Conservation (phyloP, 2,113 vertebrate genomes). For the Toxotes jaculatrix region DNA sequence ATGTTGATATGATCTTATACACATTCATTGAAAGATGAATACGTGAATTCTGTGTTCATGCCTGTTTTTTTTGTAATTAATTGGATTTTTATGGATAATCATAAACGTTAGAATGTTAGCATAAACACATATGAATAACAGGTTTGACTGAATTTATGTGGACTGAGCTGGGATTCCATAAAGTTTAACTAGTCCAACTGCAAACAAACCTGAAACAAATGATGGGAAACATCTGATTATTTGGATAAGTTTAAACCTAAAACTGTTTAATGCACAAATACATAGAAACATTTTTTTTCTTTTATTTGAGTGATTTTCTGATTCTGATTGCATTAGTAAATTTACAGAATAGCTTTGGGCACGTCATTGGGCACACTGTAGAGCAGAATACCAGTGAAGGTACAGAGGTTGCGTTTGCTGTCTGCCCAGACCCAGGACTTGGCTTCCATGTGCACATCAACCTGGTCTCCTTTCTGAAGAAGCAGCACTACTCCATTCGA, state of each 20-base stretch:
- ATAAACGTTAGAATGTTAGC: not conserved
- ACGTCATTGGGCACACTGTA: not conserved
- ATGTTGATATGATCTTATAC: conserved; percentile 8
- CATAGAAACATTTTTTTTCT: not conserved
- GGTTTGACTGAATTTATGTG: not conserved
- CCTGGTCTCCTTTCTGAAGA: conserved; percentile 38
- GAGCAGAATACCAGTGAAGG: conserved; percentile 52
- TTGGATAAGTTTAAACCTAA: not conserved
- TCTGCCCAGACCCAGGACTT: conserved; percentile 61
- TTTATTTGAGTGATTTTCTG: not conserved
- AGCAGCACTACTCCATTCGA: conserved; percentile 45
- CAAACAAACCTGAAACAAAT: not conserved
- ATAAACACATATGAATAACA: not conserved
- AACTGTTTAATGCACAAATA: not conserved
- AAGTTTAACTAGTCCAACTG: not conserved
- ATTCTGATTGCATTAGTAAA: not conserved
- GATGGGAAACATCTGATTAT: not conserved
- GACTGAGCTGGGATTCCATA: not conserved
- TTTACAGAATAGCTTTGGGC: conserved; percentile 2
- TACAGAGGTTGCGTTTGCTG: conserved; percentile 41
- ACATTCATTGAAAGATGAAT: conserved; percentile 6
- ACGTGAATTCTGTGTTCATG: not conserved
- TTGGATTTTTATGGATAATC: not conserved
- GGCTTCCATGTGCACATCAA: conserved; percentile 37
- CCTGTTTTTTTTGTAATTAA: not conserved